These are phyloP conservation scores for Phengaris alcon DNA, from an alignment of 2,888 invertebrate species.

Conservation along the genomic window DNA sequence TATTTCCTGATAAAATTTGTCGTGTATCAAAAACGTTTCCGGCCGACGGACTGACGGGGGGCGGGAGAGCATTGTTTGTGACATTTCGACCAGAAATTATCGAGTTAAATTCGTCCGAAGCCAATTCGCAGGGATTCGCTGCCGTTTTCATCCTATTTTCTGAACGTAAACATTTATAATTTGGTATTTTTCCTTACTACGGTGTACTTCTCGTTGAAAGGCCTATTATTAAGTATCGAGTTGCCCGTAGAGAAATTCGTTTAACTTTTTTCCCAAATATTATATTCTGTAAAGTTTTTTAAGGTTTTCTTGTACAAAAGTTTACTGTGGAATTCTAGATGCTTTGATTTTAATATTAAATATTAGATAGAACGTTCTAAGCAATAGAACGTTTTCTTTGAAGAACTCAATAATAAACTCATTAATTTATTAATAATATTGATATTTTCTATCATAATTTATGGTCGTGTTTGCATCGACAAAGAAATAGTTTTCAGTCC, in stretches of 20 bases:
- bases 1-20: conserved; percentile 42
- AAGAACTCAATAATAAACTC: too few relatives aligned
- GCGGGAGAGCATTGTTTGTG: conserved; percentile 49
- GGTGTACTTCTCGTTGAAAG: conserved; percentile 34
- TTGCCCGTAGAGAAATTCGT: conserved; percentile 26
- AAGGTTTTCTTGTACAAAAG: conserved; percentile 9
- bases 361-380: background rate
- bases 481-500: too few relatives aligned
- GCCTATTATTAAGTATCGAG: conserved; percentile 29
- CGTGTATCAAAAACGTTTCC: conserved; percentile 41
- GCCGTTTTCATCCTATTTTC: conserved; percentile 44
- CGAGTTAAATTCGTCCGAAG: conserved; percentile 46
- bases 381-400: too few relatives aligned
- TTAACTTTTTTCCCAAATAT: conserved; percentile 17
- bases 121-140: conserved; percentile 42
- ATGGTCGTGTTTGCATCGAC: too few relatives aligned
- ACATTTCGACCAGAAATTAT: conserved; percentile 54
- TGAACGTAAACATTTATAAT: conserved; percentile 41
- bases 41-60: conserved; percentile 37
- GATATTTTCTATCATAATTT: too few relatives aligned
- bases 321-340: background rate
- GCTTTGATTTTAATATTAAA: background rate
- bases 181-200: conserved; percentile 35
- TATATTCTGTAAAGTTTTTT: conserved; percentile 15
- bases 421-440: too few relatives aligned